Percentiles rank a stretch among this genome's conserved stretches.
These are phyloP conservation scores for Eumaeus atala DNA, from an alignment of 1,140 invertebrate species.

Conservation along the genomic window DNA sequence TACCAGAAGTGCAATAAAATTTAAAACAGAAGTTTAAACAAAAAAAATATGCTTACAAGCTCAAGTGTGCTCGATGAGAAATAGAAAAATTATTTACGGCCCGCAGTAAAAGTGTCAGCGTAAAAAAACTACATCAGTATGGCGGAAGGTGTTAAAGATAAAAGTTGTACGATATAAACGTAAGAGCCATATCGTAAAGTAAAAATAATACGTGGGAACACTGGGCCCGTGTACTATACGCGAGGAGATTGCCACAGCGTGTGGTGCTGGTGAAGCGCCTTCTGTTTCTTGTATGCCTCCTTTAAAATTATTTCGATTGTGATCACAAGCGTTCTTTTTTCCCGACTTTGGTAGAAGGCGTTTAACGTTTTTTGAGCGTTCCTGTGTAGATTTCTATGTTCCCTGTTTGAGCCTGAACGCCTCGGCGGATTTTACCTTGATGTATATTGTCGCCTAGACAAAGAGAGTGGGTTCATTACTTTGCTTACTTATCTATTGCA, in stretches of 20 bases:
- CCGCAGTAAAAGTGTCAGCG: conserved; percentile 6
- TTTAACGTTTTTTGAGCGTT: no score
- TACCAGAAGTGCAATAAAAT: background rate
- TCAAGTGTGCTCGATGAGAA: background rate
- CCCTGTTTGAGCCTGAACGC: no score
- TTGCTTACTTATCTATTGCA: no score
- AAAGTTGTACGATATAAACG: conserved; percentile 21
- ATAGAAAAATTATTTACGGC: conserved; percentile 9
- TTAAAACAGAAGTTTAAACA: background rate
- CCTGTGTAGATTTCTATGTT: no score
- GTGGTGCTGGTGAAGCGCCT: background rate
- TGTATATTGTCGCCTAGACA: no score
- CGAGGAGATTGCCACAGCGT: conserved; percentile 6
- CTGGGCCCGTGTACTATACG: conserved; percentile 19
- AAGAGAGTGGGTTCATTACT: no score
- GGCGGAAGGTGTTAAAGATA: conserved; percentile 32
- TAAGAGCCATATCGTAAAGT: conserved; percentile 15
- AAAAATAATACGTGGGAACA: conserved; percentile 27
- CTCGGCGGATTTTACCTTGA: no score
- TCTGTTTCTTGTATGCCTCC: background rate
- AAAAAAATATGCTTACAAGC: conserved; percentile 1
- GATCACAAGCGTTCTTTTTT: no score
- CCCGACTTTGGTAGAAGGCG: no score
- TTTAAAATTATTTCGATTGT: no score
- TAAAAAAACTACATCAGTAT: background rate